These are phyloP conservation scores for Holocentrus rufus DNA, from an alignment of 2,797 vertebrate species.

Conservation along the genomic window DNA sequence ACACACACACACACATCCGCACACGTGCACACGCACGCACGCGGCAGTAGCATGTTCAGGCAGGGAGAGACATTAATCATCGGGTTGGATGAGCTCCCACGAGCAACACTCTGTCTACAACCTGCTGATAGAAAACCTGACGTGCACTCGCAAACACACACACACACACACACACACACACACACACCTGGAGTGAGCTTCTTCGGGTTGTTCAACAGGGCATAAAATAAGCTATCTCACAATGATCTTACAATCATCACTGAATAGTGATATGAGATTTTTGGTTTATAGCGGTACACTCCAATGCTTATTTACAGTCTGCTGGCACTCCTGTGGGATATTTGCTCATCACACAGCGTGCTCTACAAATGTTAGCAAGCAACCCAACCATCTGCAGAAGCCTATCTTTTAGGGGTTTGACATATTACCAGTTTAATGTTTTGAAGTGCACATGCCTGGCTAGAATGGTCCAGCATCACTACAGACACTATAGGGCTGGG, in stretches of 20 bases:
- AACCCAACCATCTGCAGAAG: conserved; percentile 51
- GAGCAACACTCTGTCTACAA: conserved; percentile 51
- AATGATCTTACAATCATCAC: conserved; percentile 66
- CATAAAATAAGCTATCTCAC: conserved; percentile 69
- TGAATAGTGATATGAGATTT: conserved; percentile 40
- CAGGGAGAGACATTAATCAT: conserved; percentile 80
- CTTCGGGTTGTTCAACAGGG: conserved; percentile 55
- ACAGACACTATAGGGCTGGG: too few relatives aligned
- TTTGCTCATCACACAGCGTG: conserved; percentile 61
- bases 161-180: conserved; percentile 19
- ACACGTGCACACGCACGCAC: conserved; percentile 43
- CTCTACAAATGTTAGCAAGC: conserved; percentile 47
- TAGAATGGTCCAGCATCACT: not conserved
- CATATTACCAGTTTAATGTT: conserved; percentile 12
- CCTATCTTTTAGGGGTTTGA: conserved; percentile 7
- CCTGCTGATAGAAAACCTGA: conserved; percentile 68
- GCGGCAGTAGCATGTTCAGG: conserved; percentile 71
- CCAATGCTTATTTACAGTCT: conserved; percentile 47
- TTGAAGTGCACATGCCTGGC: not conserved
- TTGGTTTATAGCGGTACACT: conserved; percentile 46
- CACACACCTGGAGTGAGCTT: conserved; percentile 40
- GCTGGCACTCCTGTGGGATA: conserved; percentile 53
- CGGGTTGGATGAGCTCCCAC: conserved; percentile 68
- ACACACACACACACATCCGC: conserved; percentile 17
- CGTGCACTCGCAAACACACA: conserved; percentile 26